Evolutionary conservation across 2,113 vertebrate genomes (phyloP).

Genomic region (Origma solitaria): DNA sequence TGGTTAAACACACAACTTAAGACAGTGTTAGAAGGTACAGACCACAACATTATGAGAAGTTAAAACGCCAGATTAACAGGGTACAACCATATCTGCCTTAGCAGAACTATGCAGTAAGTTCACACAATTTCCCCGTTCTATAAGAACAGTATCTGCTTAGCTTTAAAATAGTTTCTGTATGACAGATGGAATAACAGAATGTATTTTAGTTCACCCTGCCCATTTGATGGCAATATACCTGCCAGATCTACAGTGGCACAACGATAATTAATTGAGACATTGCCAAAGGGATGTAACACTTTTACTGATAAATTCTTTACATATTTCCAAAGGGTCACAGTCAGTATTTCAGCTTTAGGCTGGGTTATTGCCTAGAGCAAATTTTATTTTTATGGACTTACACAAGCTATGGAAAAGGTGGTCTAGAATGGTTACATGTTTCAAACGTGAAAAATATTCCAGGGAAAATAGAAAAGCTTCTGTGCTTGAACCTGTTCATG

Average conservation of each 20-base stretch:
- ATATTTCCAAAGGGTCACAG: conserved; percentile 1
- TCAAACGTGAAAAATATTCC: background rate
- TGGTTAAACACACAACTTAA: background rate
- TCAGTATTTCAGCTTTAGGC: background rate
- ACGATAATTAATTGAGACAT: conserved; percentile 11
- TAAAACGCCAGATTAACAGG: background rate
- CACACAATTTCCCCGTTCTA: background rate
- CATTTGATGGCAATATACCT: background rate
- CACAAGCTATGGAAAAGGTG: background rate
- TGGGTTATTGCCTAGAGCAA: conserved; percentile 23
- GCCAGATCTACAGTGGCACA: background rate
- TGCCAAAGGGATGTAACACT: background rate
- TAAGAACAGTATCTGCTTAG: background rate
- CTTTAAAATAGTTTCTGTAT: background rate
- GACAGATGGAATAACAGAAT: background rate
- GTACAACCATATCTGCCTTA: background rate
- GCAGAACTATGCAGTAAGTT: background rate
- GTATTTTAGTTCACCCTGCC: background rate
- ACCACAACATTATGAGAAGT: background rate
- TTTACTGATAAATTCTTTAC: background rate
- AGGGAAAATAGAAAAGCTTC: conserved; percentile 19
- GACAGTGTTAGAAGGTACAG: background rate
- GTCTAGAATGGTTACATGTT: background rate
- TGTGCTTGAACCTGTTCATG: background rate
- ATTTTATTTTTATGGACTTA: conserved; percentile 25